Evolutionary conservation across 1,140 invertebrate genomes (phyloP).

Genomic region (Dreissena rostriformis): DNA sequence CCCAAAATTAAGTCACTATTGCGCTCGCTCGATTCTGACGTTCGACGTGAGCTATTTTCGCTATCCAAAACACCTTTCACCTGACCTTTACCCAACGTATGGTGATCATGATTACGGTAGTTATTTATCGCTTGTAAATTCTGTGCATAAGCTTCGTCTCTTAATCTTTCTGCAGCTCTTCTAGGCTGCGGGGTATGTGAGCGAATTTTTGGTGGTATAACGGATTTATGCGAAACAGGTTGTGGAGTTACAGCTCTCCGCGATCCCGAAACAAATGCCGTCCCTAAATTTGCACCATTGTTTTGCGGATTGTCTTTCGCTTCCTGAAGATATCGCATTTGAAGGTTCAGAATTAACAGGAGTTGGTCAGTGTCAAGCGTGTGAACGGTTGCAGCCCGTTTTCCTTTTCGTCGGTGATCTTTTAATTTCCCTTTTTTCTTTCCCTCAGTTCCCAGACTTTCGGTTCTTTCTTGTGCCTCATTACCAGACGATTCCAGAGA

Average conservation of each 20-base stretch:
- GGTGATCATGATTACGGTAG: not conserved
- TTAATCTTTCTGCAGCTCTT: slow-evolving; percentile 16
- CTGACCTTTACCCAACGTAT: too few species aligned
- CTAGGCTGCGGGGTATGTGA: slow-evolving; percentile 73
- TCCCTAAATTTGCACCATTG: slow-evolving; percentile 5
- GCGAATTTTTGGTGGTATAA: slow-evolving; percentile 61
- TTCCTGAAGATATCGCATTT: slow-evolving; percentile 75
- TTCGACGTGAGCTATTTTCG: slow-evolving; percentile 38
- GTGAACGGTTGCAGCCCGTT: slow-evolving; percentile 73
- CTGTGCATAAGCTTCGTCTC: slow-evolving; percentile 21
- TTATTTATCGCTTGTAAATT: not conserved
- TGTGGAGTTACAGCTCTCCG: slow-evolving; percentile 62
- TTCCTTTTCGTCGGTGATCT: slow-evolving; percentile 66
- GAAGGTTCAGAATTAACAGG: slow-evolving; percentile 73
- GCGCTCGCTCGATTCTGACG: slow-evolving; percentile 37
- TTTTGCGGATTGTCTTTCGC: slow-evolving; percentile 60
- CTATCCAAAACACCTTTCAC: not conserved
- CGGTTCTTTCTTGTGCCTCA: slow-evolving; percentile 18
- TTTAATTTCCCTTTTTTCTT: slow-evolving; percentile 67
- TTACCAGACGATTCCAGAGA: slow-evolving; percentile 56
- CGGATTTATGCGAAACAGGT: slow-evolving; percentile 54
- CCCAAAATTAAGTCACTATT: not conserved
- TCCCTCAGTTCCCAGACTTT: slow-evolving; percentile 20
- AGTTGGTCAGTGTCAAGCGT: slow-evolving; percentile 74
- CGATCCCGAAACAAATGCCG: not conserved